These are phyloP conservation scores for Moxostoma hubbsi DNA, from an alignment of 2,797 vertebrate species.

Conservation along the genomic window DNA sequence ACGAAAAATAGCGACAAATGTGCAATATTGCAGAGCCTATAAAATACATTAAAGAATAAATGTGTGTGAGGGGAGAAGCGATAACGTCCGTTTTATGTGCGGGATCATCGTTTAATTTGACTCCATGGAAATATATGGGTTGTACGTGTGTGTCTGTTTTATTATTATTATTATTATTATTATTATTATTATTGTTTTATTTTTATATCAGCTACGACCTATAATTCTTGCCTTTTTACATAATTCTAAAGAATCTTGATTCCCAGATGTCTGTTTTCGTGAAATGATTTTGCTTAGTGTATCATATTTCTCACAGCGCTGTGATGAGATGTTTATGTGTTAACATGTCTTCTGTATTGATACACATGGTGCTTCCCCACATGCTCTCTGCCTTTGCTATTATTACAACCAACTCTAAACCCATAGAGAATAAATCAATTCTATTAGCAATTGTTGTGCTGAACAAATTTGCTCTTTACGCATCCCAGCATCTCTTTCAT, in stretches of 20 bases:
- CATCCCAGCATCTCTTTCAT: not conserved
- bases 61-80: not conserved
- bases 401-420: conserved; percentile 1
- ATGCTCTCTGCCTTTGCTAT: conserved; percentile 19
- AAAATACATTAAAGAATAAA: not conserved
- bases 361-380: conserved; percentile 7
- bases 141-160: not conserved
- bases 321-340: conserved; percentile 37
- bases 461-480: not conserved
- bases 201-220: no score
- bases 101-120: not conserved
- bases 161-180: no score
- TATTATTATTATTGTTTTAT: no score
- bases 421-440: not conserved
- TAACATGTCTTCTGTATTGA: conserved; percentile 24
- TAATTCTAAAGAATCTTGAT: not conserved
- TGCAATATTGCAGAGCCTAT: not conserved
- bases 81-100: no score
- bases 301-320: not conserved
- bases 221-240: no score
- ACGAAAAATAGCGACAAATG: not conserved
- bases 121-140: not conserved
- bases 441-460: not conserved
- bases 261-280: not conserved
- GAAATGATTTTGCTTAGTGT: not conserved